phyloP scores from a whole-genome alignment of 2,888 invertebrate species.

The Isoperla grammatica region DNA sequence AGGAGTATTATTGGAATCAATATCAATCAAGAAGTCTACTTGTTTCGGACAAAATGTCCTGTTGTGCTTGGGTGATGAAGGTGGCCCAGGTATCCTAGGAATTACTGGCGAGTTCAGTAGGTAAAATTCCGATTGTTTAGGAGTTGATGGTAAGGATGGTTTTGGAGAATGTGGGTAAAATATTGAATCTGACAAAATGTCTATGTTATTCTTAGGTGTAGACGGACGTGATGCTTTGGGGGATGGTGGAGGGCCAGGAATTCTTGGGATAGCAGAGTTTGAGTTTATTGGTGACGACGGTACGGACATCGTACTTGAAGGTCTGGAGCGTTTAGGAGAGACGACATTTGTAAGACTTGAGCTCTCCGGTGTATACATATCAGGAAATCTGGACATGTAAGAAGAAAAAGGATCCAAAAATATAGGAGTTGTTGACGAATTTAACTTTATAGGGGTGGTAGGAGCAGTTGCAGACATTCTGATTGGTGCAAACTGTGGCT shows the following conservation, averaged over 20 bases:
- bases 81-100: slow-evolving; percentile 29
- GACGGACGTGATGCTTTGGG: slow-evolving; percentile 22
- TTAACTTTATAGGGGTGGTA: slow-evolving; percentile 8
- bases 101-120: slow-evolving; percentile 15
- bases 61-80: slow-evolving; percentile 25
- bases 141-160: not conserved
- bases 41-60: not conserved
- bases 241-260: slow-evolving; percentile 23
- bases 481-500: slow-evolving; percentile 16
- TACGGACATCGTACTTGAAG: not conserved
- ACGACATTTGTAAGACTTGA: not conserved
- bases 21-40: not conserved
- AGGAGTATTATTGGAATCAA: not conserved
- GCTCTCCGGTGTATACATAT: not conserved
- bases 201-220: slow-evolving; percentile 9
- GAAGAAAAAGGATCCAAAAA: slow-evolving; percentile 7
- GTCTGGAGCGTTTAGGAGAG: not conserved
- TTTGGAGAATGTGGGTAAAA: not conserved
- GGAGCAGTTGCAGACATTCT: slow-evolving; percentile 13
- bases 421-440: slow-evolving; percentile 7
- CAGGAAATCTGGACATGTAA: slow-evolving; percentile 1
- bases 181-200: not conserved
- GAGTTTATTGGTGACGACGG: too few relatives aligned
- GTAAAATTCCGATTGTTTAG: not conserved
- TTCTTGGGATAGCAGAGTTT: slow-evolving; percentile 18